Evolutionary conservation across 2,113 vertebrate genomes (phyloP).

Genomic region (Leucopsar rothschildi): DNA sequence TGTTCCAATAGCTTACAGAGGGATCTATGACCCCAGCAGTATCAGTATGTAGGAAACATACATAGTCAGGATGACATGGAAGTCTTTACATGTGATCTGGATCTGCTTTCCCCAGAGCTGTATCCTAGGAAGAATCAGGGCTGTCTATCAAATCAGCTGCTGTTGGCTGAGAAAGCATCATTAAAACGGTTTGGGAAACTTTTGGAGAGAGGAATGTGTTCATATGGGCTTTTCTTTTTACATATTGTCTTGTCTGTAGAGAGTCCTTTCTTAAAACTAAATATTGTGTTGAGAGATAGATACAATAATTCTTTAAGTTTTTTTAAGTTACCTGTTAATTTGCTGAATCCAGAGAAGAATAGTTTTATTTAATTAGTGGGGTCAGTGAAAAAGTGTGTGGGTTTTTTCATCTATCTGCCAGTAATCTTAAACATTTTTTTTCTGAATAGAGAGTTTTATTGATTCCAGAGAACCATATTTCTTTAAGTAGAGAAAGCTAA

Average conservation of each 20-base stretch:
- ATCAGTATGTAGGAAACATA: not conserved
- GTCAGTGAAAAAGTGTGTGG: not conserved
- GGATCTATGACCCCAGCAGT: not conserved
- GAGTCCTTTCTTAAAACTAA: not conserved
- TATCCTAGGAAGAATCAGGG: not conserved
- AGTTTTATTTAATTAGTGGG: not conserved
- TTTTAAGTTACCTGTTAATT: not conserved
- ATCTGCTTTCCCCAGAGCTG: not conserved
- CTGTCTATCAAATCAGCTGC: not conserved
- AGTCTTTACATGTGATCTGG: not conserved
- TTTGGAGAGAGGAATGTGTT: not conserved
- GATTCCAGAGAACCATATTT: not conserved
- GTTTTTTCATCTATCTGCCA: not conserved
- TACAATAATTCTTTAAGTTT: not conserved
- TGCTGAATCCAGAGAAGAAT: not conserved
- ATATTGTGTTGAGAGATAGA: not conserved
- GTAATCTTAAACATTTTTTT: not conserved
- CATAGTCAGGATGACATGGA: not conserved
- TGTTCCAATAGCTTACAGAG: not conserved
- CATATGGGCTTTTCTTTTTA: not conserved
- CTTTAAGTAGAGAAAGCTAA: not conserved
- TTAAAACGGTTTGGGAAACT: not conserved
- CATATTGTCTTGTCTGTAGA: not conserved
- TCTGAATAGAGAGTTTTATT: not conserved
- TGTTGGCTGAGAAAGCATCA: fast-evolving